These are phyloP conservation scores for Choristoneura fumiferana DNA, from an alignment of 1,140 invertebrate species.

Conservation along the genomic window DNA sequence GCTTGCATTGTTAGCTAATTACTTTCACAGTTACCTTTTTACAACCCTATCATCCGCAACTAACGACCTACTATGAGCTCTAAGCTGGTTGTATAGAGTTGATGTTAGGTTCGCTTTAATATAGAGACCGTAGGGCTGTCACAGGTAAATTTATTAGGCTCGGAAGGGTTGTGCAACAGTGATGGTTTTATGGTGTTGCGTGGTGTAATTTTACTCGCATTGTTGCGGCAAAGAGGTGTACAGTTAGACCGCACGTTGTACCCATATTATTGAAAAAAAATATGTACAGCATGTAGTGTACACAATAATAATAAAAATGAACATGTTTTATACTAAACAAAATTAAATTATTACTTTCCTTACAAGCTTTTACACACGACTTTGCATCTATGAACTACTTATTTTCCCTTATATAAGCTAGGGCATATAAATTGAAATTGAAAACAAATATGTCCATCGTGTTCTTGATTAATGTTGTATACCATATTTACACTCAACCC, in stretches of 20 bases:
- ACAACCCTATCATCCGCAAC: too few relatives aligned
- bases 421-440: too few relatives aligned
- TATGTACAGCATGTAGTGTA: constrained; percentile 4
- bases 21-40: constrained; percentile 61
- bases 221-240: constrained; percentile 41
- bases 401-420: too few relatives aligned
- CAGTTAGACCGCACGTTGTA: constrained; percentile 31
- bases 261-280: constrained; percentile 2
- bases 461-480: too few relatives aligned
- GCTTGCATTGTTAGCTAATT: constrained; percentile 65
- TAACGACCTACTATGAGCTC: constrained; percentile 26
- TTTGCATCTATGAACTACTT: too few relatives aligned
- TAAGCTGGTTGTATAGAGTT: constrained; percentile 21
- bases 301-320: too few relatives aligned
- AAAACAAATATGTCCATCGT: too few relatives aligned
- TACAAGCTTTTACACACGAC: too few relatives aligned
- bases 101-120: constrained; percentile 19
- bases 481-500: too few relatives aligned
- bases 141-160: constrained; percentile 71
- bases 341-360: too few relatives aligned
- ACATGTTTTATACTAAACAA: too few relatives aligned
- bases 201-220: constrained; percentile 74
- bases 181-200: constrained; percentile 71
- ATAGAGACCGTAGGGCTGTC: constrained; percentile 31
- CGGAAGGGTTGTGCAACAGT: constrained; percentile 71